Base-by-base conservation (phyloP, 2,797 vertebrate species). In the Urophycis tenuis region DNA sequence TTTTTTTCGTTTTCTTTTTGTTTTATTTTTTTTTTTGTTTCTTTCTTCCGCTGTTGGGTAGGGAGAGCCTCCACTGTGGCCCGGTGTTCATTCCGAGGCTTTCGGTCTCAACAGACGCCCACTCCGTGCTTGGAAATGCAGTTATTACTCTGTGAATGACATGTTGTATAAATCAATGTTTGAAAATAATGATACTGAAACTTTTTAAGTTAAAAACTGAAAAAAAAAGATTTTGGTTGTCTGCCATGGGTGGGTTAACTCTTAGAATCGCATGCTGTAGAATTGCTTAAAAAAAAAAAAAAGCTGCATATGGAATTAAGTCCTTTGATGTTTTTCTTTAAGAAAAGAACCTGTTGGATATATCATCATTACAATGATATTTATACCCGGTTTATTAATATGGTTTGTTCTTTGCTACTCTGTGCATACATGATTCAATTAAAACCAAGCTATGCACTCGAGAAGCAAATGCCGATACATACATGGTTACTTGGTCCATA, bases 251-350 rank as follows among this genome's bases (percentile, higher is more conserved):
- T 96, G 96, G 96, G 96, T 96, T 96, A 96, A 95, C 95, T 96
- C 95, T 97, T 99, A 98, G 95, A 98, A 95, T 96, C 95, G 97
- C 97, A 99, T 99, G 97, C 97, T 98, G 96, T 99, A 98, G 97
- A 98, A 96, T 96, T 95, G 96, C 97, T 99, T 94, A 92, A 94
- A 92, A 71, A 71, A 71, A 69, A 69, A 69, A 71, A 71, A 71
- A 94, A 95, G 94, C 95, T 97, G 95, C 96, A 96, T 94, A 95
- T 93, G 94, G 95, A 95, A 96, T 95, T 95, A 94, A 94, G 94
- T 96, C 95, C 94, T 95, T 96, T 93, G 95, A 93, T 97, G 96
- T 97, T 95, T 96, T 95, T 92, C 94, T 97, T 95, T 93, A 92
- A 94, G 94, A 96, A 93, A 95, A 95, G 95, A 96, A 96, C 95